A percentile compares a stretch with the other conserved stretches of the same genome.
Evolutionary conservation across 2,888 invertebrate species (phyloP).

Genomic region (Melanargia galathea): DNA sequence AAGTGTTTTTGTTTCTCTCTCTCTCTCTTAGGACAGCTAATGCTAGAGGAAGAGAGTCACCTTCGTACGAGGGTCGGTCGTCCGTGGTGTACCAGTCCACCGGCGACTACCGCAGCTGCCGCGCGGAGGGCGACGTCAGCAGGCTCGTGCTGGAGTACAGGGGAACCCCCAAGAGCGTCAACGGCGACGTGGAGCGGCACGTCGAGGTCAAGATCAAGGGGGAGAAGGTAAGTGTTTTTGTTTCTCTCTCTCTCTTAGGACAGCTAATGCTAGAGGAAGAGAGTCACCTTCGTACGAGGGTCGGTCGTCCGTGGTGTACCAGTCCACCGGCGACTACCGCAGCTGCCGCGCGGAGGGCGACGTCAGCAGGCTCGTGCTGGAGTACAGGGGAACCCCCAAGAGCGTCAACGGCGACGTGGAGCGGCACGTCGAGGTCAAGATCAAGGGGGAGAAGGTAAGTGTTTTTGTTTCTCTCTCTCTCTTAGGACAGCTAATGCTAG

Average conservation of each 20-base stretch:
- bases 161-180: conserved; percentile 50
- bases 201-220: conserved; percentile 57
- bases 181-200: conserved; percentile 47
- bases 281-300: too few relatives aligned
- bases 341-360: conserved; percentile 48
- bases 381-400: conserved; percentile 55
- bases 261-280: too few relatives aligned
- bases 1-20: conserved; percentile 22
- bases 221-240: conserved; percentile 51
- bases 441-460: conserved; percentile 60
- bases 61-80: too few relatives aligned
- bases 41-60: too few relatives aligned
- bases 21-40: too few relatives aligned
- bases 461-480: not conserved
- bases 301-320: conserved; percentile 49
- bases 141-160: conserved; percentile 54
- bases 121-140: conserved; percentile 48
- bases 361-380: conserved; percentile 51
- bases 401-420: conserved; percentile 45
- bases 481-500: conserved; percentile 21
- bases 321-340: conserved; percentile 45
- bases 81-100: conserved; percentile 48
- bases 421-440: conserved; percentile 52
- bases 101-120: conserved; percentile 47
- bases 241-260: too few relatives aligned